Evolutionary conservation across 2,888 invertebrate species (phyloP), one percentile per base, ranked within the genome.

Genomic region (Apomyelois bistriatella): DNA sequence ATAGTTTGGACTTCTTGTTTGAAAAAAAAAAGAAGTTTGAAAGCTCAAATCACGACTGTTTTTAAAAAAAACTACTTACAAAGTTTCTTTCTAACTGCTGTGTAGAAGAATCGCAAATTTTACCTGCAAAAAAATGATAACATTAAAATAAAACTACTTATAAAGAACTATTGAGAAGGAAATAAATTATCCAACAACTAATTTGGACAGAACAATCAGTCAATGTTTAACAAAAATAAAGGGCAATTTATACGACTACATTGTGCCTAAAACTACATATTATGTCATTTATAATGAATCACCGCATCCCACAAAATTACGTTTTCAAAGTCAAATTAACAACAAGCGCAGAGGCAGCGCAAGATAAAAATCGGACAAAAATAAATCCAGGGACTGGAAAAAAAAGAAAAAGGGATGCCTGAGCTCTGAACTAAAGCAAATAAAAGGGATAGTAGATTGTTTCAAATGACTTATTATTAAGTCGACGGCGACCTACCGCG

Each of bases 381-480:
- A 66, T 66, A 75, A 76, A 70, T 59, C 55, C 58, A 65, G 64
- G 66, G 64, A 59, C 62, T 58, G 60, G 52, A 59, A 62, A 60
- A 59, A 57, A 68, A 61, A 59, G 60, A 72, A 74, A 78, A 75
- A 62, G 63, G 70, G 70, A 72, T 65, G 61, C 67, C 66, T 68
- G 69, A 70, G 62, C 67, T 63, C 62, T 55, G 66, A 58, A 53
- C 48, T 50, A 64, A 65, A 68, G 61, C 66, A 77, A 77, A 76
- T 69, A 77, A 80, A 80, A 76, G 66, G 72, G 62, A 70, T 56
- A 55, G 65, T 64, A 70, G 73, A 78, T 78, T 77, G 79, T 77
- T 82, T 77, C 75, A 76, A 81, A 81, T 78, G 79, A 74, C 78
- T 81, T 83, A 78, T 78, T 79, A 81, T 72, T 67, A 74, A 71